Evolutionary conservation across 2,888 invertebrate species (phyloP), one percentile per base, ranked within the genome.

Genomic region (Eurytoma adleriae): DNA sequence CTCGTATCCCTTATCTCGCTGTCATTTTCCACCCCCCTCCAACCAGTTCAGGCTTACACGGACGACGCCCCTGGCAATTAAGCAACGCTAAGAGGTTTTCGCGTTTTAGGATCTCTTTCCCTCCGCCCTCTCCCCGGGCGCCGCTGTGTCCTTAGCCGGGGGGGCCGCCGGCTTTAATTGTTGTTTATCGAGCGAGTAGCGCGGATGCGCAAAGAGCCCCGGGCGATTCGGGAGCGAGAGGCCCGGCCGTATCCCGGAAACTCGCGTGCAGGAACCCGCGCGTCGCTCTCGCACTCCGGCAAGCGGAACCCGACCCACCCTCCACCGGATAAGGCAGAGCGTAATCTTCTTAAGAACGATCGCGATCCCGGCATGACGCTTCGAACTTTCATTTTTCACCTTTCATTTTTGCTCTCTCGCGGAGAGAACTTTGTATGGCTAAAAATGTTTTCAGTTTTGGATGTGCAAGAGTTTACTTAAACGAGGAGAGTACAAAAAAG

Each of bases 31-130:
- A 52, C 14, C 54, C 10, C 52, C 2, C 0, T 40, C 64, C 14
- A 0, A 0, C 62, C 40, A 40, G 40, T 10, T 10, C 10, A 40
- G 10, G 40, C 40, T 40, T 10, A 40, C 40, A 40, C 40, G 40
- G 16, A 16, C 20, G 12, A 10, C 64, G 27, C 48, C 80, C 79
- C 68, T 79, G 84, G 85, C 86, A 86, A 87, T 86, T 86, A 87
- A 87, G 84, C 86, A 83, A 81, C 84, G 83, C 86, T 87, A 85
- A 86, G 85, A 86, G 86, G 84, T 83, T 84, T 61, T 83, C 84
- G 82, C 85, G 84, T 85, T 85, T 86, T 82, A 83, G 82, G 85
- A 74, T 83, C 78, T 78, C 80, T 80, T 78, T 78, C 76, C 59
- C 75, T 70, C 20, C 48, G 24, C 20, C 27, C 56, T 54, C 64